Base-by-base conservation (phyloP, 2,888 invertebrate species). In the Zootermopsis nevadensis region DNA sequence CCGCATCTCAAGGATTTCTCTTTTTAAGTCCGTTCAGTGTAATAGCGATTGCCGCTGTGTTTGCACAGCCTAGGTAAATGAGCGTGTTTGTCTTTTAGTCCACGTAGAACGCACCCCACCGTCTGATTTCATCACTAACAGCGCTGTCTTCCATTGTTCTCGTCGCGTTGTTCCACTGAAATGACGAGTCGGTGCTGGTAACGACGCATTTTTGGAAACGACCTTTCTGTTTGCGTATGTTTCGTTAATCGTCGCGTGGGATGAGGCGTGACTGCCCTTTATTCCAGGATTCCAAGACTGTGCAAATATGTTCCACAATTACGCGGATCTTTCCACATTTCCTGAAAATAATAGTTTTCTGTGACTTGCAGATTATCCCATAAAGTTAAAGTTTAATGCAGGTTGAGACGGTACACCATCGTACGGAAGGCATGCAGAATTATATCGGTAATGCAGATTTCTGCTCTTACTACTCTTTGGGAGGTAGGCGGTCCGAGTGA, bases 51-150 rank as follows among this genome's bases (percentile, higher is more conserved):
- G 60, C 60, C 60, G 60, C 60, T 27, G n/a, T 60, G 60, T 60
- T n/a, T 60, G n/a, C 60, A 60, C 27, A 27, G 60, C n/a, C 60
- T 60, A 27, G 60, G 60, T 60, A 60, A 60, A 60, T 27, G 60
- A 60, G 15, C 15, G 60, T 60, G 60, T 60, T 60, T 60, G 60
- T 60, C 60, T 60, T 60, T 27, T 8, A 60, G 60, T 60, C 60
- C 27, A 60, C n/a, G n/a, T 60, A 60, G 60, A 60, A 60, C 60
- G 60, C 60, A 27, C 60, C 60, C 60, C n/a, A 27, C 76, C 76
- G 48, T 27, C 48, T 76, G 42, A 76, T 76, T 76, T 76, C 76
- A 76, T 42, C 76, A 76, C 76, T 76, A 76, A 42, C 42, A 76
- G 48, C 42, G 76, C 48, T 42, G 42, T 76, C 76, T 30, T 48